Evolutionary conservation across 2,797 vertebrate genomes (phyloP).

Genomic region (Toxotes lorentzi): DNA sequence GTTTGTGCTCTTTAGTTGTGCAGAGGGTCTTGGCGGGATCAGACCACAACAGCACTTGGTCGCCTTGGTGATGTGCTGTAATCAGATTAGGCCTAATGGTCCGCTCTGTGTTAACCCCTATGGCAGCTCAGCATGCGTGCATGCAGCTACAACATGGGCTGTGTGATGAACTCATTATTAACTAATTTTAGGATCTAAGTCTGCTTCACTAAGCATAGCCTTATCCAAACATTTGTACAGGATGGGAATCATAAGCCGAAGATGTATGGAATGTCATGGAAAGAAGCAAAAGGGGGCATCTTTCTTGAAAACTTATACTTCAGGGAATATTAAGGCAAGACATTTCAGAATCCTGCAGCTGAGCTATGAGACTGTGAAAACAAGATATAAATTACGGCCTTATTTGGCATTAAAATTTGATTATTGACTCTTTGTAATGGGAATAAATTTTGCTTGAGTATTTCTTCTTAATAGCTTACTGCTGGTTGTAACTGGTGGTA

Average conservation of each 20-base stretch:
- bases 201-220: constrained; percentile 8
- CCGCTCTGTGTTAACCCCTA: constrained; percentile 38
- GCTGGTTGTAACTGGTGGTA: constrained; percentile 21
- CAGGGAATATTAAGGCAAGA: constrained; percentile 22
- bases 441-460: constrained; percentile 12
- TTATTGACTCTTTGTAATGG: constrained; percentile 21
- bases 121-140: constrained; percentile 36
- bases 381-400: constrained; percentile 26
- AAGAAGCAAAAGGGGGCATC: constrained; percentile 23
- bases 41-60: constrained; percentile 61
- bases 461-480: constrained; percentile 29
- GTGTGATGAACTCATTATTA: constrained; percentile 59
- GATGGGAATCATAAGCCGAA: constrained; percentile 32
- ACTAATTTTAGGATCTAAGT: constrained; percentile 41
- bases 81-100: constrained; percentile 69
- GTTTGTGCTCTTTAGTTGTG: constrained; percentile 50
- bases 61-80: constrained; percentile 63
- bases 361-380: constrained; percentile 42
- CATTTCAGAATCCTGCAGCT: constrained; percentile 31
- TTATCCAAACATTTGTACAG: constrained; percentile 49
- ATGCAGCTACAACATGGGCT: constrained; percentile 30
- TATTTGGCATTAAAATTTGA: constrained; percentile 53
- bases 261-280: constrained; percentile 36
- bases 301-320: constrained; percentile 20
- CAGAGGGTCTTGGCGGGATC: constrained; percentile 51